phyloP scores from a whole-genome alignment of 2,888 invertebrate genomes.

The Agriopis aurantiaria region DNA sequence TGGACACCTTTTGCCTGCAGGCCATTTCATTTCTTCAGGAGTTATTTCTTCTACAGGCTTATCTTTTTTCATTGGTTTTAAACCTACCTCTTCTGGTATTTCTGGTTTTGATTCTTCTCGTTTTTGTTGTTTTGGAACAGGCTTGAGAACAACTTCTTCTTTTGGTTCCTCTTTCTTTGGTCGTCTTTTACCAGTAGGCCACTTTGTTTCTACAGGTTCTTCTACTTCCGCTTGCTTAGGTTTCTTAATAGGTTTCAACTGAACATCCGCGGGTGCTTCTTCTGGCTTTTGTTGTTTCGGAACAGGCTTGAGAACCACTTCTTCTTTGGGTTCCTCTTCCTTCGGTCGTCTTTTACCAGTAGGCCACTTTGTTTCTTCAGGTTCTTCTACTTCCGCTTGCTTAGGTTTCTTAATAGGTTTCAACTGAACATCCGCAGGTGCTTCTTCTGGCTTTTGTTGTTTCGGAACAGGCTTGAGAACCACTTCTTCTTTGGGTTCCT shows the following conservation, averaged over 20 bases:
- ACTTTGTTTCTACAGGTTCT: conserved; percentile 55
- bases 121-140: conserved; percentile 63
- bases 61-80: conserved; percentile 52
- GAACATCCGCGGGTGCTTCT: conserved; percentile 57
- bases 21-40: conserved; percentile 56
- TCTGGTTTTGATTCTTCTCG: conserved; percentile 67
- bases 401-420: conserved; percentile 58
- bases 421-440: conserved; percentile 49
- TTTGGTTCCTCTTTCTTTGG: conserved; percentile 67
- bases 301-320: conserved; percentile 54
- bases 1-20: conserved; percentile 59
- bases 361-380: conserved; percentile 53
- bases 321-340: conserved; percentile 37
- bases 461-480: conserved; percentile 54
- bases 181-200: conserved; percentile 60
- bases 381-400: conserved; percentile 43
- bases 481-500: conserved; percentile 48
- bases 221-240: conserved; percentile 71
- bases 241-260: conserved; percentile 58
- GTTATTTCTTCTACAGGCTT: conserved; percentile 57
- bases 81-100: conserved; percentile 58
- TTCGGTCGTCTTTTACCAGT: conserved; percentile 50
- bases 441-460: conserved; percentile 59
- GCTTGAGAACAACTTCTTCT: conserved; percentile 75
- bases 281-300: conserved; percentile 53